phyloP scores from a whole-genome alignment of 2,113 vertebrate genomes.

The Cricetomys ansorgei region DNA sequence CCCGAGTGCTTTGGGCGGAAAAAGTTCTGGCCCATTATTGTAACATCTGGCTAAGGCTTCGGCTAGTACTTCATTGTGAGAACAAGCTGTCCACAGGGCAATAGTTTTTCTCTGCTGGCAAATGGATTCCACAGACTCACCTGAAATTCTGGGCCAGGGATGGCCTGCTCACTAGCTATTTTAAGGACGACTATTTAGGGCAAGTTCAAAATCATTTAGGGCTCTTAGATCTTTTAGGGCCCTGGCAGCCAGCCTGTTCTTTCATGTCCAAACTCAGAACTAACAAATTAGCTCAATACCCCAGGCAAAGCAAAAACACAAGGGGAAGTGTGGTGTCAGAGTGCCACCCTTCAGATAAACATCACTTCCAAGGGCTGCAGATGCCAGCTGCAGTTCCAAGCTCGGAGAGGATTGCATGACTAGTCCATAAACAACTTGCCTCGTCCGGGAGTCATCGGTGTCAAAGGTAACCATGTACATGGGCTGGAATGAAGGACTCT shows the following conservation, averaged over 20 bases:
- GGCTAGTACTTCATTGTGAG: background rate
- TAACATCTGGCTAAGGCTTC: slow-evolving; percentile 7
- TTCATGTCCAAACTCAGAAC: slow-evolving; percentile 48
- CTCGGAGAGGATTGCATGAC: background rate
- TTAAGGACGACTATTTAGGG: slow-evolving; percentile 62
- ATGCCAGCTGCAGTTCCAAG: rapidly evolving
- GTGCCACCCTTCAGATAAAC: background rate
- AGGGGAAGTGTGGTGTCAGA: background rate
- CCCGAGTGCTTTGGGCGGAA: background rate
- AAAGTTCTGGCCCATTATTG: background rate
- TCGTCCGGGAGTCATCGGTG: background rate
- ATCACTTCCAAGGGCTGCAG: background rate
- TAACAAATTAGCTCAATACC: slow-evolving; percentile 65
- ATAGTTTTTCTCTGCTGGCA: background rate
- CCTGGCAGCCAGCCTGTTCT: slow-evolving; percentile 53
- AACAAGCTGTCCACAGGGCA: background rate
- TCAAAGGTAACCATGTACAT: background rate
- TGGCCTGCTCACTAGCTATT: slow-evolving; percentile 18
- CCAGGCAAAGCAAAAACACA: slow-evolving; percentile 45
- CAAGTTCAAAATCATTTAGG: slow-evolving; percentile 52
- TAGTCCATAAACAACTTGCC: background rate
- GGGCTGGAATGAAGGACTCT: background rate
- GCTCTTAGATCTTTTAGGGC: slow-evolving; percentile 12
- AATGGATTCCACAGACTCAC: slow-evolving; percentile 4
- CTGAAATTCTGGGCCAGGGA: slow-evolving; percentile 46